Evolutionary conservation across 2,113 vertebrate species (phyloP).

Genomic region (Alethe castanea): DNA sequence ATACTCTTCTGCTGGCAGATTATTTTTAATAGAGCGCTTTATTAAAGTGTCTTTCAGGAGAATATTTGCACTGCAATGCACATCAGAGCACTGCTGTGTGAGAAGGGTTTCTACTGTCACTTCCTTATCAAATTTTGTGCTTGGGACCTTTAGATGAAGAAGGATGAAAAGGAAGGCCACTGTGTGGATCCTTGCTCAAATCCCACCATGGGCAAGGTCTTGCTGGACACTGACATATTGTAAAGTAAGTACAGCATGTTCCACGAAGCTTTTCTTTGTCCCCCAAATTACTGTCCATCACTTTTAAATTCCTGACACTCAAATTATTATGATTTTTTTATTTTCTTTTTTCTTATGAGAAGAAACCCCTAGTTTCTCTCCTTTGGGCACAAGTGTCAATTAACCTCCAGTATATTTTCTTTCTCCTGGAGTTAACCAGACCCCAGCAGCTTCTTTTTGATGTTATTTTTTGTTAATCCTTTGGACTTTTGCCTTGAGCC

Average conservation of each 20-base stretch:
- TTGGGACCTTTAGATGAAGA: not conserved
- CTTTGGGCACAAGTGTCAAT: not conserved
- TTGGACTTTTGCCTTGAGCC: not conserved
- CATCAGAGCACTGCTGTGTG: not conserved
- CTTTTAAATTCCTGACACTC: not conserved
- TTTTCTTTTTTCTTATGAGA: not conserved
- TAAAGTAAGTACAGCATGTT: rapidly evolving
- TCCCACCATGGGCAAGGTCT: not conserved
- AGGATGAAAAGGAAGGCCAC: not conserved
- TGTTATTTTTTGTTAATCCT: not conserved
- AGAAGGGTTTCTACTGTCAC: not conserved
- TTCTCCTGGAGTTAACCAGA: not conserved
- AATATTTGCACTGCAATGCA: not conserved
- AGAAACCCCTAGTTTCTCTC: not conserved
- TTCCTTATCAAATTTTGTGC: not conserved
- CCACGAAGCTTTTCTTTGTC: not conserved
- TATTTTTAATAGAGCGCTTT: not conserved
- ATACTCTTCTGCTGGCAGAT: not conserved
- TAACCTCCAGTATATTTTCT: not conserved
- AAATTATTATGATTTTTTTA: not conserved
- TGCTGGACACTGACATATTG: not conserved
- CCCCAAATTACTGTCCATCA: not conserved
- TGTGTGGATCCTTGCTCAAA: not conserved
- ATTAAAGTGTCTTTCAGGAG: not conserved
- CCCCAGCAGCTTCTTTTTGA: not conserved